Percentiles rank a stretch among this genome's conserved stretches.
These are phyloP conservation scores for Rhinoptilus africanus DNA, from an alignment of 2,113 vertebrate genomes.

Conservation along the genomic window DNA sequence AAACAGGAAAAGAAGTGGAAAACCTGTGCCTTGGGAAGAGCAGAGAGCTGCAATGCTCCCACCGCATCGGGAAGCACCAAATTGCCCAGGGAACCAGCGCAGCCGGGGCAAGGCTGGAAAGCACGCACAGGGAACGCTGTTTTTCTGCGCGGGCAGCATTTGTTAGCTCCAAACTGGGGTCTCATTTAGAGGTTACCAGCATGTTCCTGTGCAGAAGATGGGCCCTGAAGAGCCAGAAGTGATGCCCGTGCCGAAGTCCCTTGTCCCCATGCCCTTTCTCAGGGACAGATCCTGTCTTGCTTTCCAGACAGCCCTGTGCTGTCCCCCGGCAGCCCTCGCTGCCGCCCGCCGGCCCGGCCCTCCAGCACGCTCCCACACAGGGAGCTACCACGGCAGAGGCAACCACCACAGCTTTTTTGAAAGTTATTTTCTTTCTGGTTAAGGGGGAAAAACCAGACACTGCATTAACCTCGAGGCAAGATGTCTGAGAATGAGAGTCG, in stretches of 20 bases:
- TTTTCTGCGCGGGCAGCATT: neutral
- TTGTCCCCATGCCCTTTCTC: rapidly evolving
- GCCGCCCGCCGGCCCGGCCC: neutral
- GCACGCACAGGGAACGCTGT: rapidly evolving
- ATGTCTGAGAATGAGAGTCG: neutral
- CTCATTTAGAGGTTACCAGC: rapidly evolving
- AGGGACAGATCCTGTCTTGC: neutral
- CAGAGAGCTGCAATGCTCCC: neutral
- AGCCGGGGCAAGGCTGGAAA: neutral
- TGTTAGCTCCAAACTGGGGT: neutral
- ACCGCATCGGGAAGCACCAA: rapidly evolving
- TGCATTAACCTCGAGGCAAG: neutral
- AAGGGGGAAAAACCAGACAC: neutral
- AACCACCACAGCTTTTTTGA: neutral
- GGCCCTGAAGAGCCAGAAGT: neutral
- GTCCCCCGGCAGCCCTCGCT: neutral
- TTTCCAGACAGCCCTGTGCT: too few species aligned
- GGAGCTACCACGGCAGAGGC: neutral
- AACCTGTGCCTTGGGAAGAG: neutral
- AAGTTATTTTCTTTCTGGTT: neutral
- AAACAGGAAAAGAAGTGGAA: neutral
- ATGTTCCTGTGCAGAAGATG: rapidly evolving
- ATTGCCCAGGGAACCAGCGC: rapidly evolving
- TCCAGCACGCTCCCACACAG: rapidly evolving
- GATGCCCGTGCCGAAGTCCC: rapidly evolving